Evolutionary conservation across 2,797 vertebrate species (phyloP).

Genomic region (Falco rusticolus): DNA sequence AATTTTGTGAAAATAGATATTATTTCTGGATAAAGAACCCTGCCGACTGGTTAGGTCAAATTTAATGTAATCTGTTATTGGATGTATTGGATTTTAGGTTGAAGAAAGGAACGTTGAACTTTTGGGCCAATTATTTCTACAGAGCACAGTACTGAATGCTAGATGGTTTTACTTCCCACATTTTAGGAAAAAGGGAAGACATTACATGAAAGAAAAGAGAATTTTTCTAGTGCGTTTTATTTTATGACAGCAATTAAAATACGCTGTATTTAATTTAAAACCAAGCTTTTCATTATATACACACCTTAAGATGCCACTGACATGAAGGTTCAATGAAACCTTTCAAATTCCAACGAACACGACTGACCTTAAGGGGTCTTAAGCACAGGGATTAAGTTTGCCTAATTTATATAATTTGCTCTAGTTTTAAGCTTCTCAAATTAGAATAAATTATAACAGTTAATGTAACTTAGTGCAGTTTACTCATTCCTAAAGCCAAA

Average conservation of each 20-base stretch:
- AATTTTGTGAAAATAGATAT: neutral
- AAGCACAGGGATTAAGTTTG: neutral
- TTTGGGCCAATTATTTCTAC: neutral
- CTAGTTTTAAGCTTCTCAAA: neutral
- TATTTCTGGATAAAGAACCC: neutral
- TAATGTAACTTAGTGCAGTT: neutral
- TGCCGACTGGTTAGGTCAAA: neutral
- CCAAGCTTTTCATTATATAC: neutral
- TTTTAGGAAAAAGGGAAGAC: neutral
- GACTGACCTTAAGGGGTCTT: neutral
- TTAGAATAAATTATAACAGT: neutral
- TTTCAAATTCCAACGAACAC: neutral
- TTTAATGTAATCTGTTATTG: neutral
- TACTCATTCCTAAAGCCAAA: neutral
- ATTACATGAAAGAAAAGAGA: neutral
- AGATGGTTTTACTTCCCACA: neutral
- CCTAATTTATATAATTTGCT: neutral
- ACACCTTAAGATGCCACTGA: neutral
- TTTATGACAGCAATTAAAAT: neutral
- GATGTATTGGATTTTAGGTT: conserved; percentile 17
- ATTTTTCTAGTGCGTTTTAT: neutral
- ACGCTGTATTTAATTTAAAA: neutral
- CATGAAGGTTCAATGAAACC: neutral
- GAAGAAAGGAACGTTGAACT: conserved; percentile 10
- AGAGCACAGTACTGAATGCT: neutral